These are phyloP conservation scores for Emydoidea blandingii DNA, from an alignment of 2,797 vertebrate genomes.

Conservation along the genomic window DNA sequence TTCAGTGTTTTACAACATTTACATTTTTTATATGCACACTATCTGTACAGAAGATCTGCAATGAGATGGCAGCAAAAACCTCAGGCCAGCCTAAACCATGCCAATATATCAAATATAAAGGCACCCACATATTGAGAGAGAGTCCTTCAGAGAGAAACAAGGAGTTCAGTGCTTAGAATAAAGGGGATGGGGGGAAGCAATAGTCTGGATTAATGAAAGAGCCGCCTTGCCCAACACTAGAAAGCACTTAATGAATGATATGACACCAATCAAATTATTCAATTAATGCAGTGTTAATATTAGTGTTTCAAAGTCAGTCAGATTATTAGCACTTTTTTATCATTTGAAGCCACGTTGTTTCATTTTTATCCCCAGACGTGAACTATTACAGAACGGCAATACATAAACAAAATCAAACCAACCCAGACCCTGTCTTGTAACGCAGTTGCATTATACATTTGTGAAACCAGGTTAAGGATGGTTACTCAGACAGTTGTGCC, in stretches of 20 bases:
- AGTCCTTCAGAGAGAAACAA: not conserved
- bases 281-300: slow-evolving; percentile 4
- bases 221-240: not conserved
- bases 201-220: not conserved
- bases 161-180: not conserved
- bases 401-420: slow-evolving; percentile 27
- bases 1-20: not conserved
- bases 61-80: not conserved
- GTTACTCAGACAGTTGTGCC: slow-evolving; percentile 80
- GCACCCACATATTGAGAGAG: not conserved
- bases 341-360: slow-evolving; percentile 29
- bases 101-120: not conserved
- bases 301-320: slow-evolving; percentile 22
- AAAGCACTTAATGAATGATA: slow-evolving; percentile 40
- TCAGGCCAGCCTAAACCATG: not conserved
- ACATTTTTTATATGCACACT: not conserved
- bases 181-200: not conserved
- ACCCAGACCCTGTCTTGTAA: not conserved
- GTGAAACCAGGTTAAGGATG: slow-evolving; percentile 79
- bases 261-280: slow-evolving; percentile 17
- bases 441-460: not conserved
- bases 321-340: slow-evolving; percentile 46
- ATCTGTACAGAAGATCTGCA: not conserved
- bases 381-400: not conserved
- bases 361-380: slow-evolving; percentile 29